Base-by-base conservation (phyloP, 2,888 invertebrate species). In the Brachynemurus nebulosus region DNA sequence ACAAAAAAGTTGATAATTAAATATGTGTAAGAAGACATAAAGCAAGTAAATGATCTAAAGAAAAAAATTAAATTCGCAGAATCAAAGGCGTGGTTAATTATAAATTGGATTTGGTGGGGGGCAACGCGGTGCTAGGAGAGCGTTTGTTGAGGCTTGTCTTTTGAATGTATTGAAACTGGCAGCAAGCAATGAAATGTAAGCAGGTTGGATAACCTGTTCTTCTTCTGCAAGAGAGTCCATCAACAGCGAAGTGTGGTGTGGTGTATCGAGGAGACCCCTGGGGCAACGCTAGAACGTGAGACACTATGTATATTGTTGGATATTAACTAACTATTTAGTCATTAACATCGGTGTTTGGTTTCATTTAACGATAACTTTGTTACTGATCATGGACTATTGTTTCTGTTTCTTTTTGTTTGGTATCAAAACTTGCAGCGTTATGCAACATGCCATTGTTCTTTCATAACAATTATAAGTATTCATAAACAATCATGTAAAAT, bases 131-230 rank as follows among this genome's bases (percentile, higher is more conserved):
- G 30, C 30, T 30, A 37, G 12, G 20, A 19, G 20, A 37, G 37
- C 20, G n/a, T n/a, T n/a, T n/a, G 37, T 20, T 37, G 37, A 37
- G 37, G 37, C 37, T 37, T 37, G 37, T 37, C 37, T 37, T 37
- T 18, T 37, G 11, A 37, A 11, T n/a, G 14, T 30, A 30, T 30
- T 37, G 11, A 37, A 37, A 20, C 37, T 20, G 6, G n/a, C 37
- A 37, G 18, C 37, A 19, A 19, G 37, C 16, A 37, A 37, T 37
- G 20, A 37, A 37, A 20, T 37, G 37, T 20, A 37, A 37, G 37
- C 37, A 37, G 37, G 37, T 37, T 37, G 37, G 19, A 37, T 20
- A 37, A 37, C 37, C 37, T 37, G 37, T 37, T 37, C 30, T 30
- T 30, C 30, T 30, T 30, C 30, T 30, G 30, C 30, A 14, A 30